Percentiles rank a stretch among this genome's conserved stretches.
Evolutionary conservation across 2,797 vertebrate species (phyloP).

Genomic region (Hippoglossus hippoglossus): DNA sequence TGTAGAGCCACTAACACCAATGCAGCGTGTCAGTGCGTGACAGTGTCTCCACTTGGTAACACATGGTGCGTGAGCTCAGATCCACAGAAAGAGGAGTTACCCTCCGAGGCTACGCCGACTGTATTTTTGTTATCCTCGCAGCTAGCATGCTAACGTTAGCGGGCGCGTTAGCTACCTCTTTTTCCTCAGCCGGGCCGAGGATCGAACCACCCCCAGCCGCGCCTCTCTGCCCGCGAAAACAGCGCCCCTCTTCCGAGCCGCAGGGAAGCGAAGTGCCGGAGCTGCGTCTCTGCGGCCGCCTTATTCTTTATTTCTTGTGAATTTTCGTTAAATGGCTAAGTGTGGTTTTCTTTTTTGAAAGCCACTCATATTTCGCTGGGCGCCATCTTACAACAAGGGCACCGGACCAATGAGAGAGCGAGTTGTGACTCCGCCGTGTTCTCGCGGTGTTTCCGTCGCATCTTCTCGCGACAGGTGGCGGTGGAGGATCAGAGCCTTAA

Average conservation of each 20-base stretch:
- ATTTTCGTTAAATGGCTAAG: conserved; percentile 35
- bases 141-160: conserved; percentile 69
- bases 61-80: fast-evolving
- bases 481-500: conserved; percentile 79
- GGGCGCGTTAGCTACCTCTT: conserved; percentile 72
- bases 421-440: conserved; percentile 30
- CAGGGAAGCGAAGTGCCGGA: not conserved
- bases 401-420: conserved; percentile 86
- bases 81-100: fast-evolving
- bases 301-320: conserved; percentile 21
- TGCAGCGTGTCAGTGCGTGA: too few relatives aligned
- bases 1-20: not conserved
- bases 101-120: not conserved
- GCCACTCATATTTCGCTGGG: conserved; percentile 91
- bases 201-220: conserved; percentile 42
- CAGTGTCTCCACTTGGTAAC: not conserved
- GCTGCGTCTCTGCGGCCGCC: not conserved
- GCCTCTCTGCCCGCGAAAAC: conserved; percentile 38
- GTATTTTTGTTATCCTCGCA: conserved; percentile 46
- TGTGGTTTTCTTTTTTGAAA: conserved; percentile 74
- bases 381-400: conserved; percentile 95
- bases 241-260: conserved; percentile 26
- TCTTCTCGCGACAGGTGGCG: conserved; percentile 77
- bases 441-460: conserved; percentile 78
- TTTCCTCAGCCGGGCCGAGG: conserved; percentile 64